Evolutionary conservation across 2,797 vertebrate species (phyloP), one percentile per base, ranked within the genome.

Genomic region (Gephyroberyx darwinii): DNA sequence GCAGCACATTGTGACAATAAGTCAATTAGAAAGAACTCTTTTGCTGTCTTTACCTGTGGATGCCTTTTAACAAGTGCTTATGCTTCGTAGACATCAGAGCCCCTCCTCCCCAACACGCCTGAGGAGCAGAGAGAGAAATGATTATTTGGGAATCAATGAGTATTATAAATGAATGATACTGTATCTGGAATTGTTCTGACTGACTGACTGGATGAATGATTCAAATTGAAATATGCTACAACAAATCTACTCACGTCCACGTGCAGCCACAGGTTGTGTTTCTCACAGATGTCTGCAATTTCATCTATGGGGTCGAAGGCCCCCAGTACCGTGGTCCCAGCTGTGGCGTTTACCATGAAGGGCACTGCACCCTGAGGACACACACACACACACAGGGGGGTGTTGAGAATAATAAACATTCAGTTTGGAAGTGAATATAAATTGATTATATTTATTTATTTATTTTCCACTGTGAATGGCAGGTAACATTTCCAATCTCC

Each of bases 21-120:
- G 41, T 14, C 41, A 43, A 14, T 43, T 43, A 43, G 13, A 10
- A 41, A 43, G 10, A 16, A 45, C 43, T 5, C 7, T 19, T 17
- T 14, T 20, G 13, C 9, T 35, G 20, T 14, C 17, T 86, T 90
- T 43, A 96, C 95, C 95, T 95, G 77, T 95, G 92, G 80, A 96
- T 92, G 30, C 95, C 95, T 45, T 88, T 87, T 50, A 96, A 85
- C 66, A 95, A 90, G 65, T 87, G 90, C 57, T 88, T 53, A 56
- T 96, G 92, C 74, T 93, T 95, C 56, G 77, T 90, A 0, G 95
- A 96, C 80, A 96, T 50, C 83, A 96, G 90, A 60, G 94, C 95
- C 2, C 93, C 94, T 71, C 95, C 96, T 35, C 96, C 95, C 96
- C 95, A 96, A 43, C 95, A 96, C 33, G 95, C 96, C 95, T 96